Conservation (phyloP, 1,140 invertebrate genomes). For the Lysiphlebus fabarum region DNA sequence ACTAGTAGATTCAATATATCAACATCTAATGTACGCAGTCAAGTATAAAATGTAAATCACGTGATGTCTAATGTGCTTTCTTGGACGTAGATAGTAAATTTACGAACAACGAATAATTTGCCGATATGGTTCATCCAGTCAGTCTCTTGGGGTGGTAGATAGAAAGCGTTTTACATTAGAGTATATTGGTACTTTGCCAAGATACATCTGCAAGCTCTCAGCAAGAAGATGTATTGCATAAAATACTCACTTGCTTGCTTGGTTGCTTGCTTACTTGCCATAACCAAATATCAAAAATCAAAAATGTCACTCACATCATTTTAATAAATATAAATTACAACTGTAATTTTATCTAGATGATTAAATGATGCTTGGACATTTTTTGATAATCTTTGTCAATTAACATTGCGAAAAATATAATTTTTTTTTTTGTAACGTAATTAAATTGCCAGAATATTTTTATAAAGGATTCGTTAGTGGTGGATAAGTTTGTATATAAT, state of each 20-base stretch:
- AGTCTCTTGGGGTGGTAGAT: constrained; percentile 35
- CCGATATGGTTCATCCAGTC: constrained; percentile 30
- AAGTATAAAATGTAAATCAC: background rate
- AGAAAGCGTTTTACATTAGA: constrained; percentile 34
- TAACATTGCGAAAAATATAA: constrained; percentile 27
- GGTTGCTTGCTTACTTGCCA: background rate
- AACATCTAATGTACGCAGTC: background rate
- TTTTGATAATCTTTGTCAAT: constrained; percentile 21
- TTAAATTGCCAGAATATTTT: constrained; percentile 11
- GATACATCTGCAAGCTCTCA: constrained; percentile 38
- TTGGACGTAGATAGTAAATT: constrained; percentile 29
- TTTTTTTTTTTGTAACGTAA: constrained; percentile 24
- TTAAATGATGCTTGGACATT: too few relatives aligned
- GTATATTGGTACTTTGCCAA: constrained; percentile 41
- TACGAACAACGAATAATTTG: constrained; percentile 39
- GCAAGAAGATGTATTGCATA: constrained; percentile 14
- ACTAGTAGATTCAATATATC: background rate
- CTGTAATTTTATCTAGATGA: too few relatives aligned
- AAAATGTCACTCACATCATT: constrained; percentile 4
- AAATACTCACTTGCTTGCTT: background rate
- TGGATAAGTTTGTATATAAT: background rate
- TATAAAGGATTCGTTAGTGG: background rate
- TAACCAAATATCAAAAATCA: background rate
- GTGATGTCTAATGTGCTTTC: background rate
- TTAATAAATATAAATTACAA: too few relatives aligned